phyloP scores from a whole-genome alignment of 2,888 invertebrate genomes.

The Plagodis dolabraria region DNA sequence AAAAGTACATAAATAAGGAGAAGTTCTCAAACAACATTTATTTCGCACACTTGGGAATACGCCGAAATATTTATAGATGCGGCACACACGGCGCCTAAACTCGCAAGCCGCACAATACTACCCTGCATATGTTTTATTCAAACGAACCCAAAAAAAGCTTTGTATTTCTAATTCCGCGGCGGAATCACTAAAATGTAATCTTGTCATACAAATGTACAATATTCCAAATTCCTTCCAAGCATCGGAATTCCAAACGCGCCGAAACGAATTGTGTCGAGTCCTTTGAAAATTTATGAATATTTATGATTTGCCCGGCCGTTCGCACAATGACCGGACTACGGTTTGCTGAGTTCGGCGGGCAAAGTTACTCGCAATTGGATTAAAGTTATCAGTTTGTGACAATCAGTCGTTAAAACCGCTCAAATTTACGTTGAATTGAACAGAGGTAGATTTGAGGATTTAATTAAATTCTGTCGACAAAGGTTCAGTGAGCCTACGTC shows the following conservation, averaged over 20 bases:
- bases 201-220: conserved; percentile 15
- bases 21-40: neutral
- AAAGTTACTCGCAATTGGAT: conserved; percentile 10
- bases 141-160: conserved; percentile 8
- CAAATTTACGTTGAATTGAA: conserved; percentile 13
- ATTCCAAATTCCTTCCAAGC: conserved; percentile 11
- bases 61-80: conserved; percentile 12
- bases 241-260: conserved; percentile 7
- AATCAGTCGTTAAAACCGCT: conserved; percentile 3
- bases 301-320: conserved; percentile 2
- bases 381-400: conserved; percentile 16
- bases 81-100: neutral
- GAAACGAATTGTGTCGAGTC: conserved; percentile 1
- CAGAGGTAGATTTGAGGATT: conserved; percentile 8
- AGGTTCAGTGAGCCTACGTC: conserved; percentile 9
- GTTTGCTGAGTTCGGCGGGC: neutral
- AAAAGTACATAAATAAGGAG: neutral
- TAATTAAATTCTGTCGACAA: conserved; percentile 23
- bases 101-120: neutral
- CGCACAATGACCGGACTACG: conserved; percentile 3
- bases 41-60: conserved; percentile 1
- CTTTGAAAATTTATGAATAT: conserved; percentile 20
- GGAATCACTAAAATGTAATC: conserved; percentile 20
- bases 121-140: conserved; percentile 22
- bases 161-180: conserved; percentile 16